Percentiles rank a stretch among this genome's conserved stretches.
Evolutionary conservation across 1,140 invertebrate species (phyloP).

Genomic region (Euura lappo): DNA sequence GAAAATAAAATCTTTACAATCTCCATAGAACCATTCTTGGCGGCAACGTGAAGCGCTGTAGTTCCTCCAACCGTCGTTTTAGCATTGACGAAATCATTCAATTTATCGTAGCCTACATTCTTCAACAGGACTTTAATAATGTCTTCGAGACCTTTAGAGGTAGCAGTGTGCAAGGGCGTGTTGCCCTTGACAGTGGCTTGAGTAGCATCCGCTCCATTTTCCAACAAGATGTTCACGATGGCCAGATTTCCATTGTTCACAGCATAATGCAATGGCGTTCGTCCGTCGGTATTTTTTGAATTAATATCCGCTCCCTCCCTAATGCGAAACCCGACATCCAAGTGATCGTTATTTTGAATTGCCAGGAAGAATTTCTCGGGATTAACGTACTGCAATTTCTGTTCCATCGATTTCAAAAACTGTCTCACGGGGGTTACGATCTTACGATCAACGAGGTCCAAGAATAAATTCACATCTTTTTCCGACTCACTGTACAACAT

Average conservation of each 20-base stretch:
- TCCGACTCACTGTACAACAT: too few species aligned
- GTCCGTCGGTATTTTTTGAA: constrained; percentile 21
- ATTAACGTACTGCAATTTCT: too few species aligned
- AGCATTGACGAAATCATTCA: constrained; percentile 30
- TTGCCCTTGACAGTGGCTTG: constrained; percentile 62
- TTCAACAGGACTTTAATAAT: constrained; percentile 71
- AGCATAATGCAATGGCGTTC: constrained; percentile 23
- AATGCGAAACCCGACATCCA: constrained; percentile 12
- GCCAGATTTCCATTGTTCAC: constrained; percentile 30
- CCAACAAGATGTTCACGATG: constrained; percentile 62
- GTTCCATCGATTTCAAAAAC: too few species aligned
- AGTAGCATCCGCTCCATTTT: constrained; percentile 57
- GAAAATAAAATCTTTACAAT: constrained; percentile 21
- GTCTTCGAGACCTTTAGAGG: constrained; percentile 70
- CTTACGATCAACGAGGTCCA: too few species aligned
- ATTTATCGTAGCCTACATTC: constrained; percentile 54
- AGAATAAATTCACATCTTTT: too few species aligned
- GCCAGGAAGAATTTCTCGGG: too few species aligned
- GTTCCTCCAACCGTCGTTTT: constrained; percentile 11
- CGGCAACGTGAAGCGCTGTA: constrained; percentile 27
- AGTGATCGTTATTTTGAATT: not conserved
- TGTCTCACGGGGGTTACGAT: too few species aligned
- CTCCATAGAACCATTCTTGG: constrained; percentile 17
- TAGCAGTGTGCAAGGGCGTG: constrained; percentile 72
- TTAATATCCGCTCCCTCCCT: constrained; percentile 18